A percentile compares a stretch with the other conserved stretches of the same genome.
These are phyloP conservation scores for Octodonta nipae DNA, from an alignment of 2,888 invertebrate species.

Conservation along the genomic window DNA sequence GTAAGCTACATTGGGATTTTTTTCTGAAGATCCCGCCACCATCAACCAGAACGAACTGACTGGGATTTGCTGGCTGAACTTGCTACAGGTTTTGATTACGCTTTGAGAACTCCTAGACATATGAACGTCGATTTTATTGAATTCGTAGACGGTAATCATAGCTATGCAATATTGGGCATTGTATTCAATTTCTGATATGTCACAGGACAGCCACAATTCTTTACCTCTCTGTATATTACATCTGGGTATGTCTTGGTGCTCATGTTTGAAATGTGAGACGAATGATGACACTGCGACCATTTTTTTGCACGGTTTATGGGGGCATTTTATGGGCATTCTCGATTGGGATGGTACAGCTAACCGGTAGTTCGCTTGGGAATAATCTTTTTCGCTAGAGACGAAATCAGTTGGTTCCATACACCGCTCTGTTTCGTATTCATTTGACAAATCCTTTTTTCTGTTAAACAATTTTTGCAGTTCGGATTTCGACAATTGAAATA, in stretches of 20 bases:
- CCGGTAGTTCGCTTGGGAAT: slow-evolving; percentile 3
- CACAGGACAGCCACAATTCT: slow-evolving; percentile 22
- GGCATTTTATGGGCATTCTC: slow-evolving; percentile 24
- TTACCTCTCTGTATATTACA: slow-evolving; percentile 22
- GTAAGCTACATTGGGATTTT: slow-evolving; percentile 18
- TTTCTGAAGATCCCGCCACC: slow-evolving; percentile 26
- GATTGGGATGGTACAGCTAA: slow-evolving; percentile 4
- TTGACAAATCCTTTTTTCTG: no score
- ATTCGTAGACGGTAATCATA: slow-evolving; percentile 26
- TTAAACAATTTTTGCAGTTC: slow-evolving; percentile 17
- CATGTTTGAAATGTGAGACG: slow-evolving; percentile 28
- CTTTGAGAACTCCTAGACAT: slow-evolving; percentile 20
- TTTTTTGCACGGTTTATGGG: slow-evolving; percentile 28
- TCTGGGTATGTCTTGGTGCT: slow-evolving; percentile 26
- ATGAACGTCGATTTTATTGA: slow-evolving; percentile 19
- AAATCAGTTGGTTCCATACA: no score
- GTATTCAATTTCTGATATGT: slow-evolving; percentile 22
- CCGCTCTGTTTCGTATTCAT: no score
- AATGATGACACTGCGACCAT: slow-evolving; percentile 28
- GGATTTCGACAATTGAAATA: slow-evolving; percentile 21
- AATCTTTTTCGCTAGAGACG: slow-evolving; percentile 8
- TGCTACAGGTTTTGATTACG: slow-evolving; percentile 23
- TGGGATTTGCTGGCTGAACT: slow-evolving; percentile 23
- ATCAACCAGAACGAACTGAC: slow-evolving; percentile 31
- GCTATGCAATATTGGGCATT: slow-evolving; percentile 24